Percentiles rank a stretch among this genome's conserved stretches.
These are phyloP conservation scores for Phyllostomus hastatus DNA, from an alignment of 2,113 vertebrate species.

Conservation along the genomic window DNA sequence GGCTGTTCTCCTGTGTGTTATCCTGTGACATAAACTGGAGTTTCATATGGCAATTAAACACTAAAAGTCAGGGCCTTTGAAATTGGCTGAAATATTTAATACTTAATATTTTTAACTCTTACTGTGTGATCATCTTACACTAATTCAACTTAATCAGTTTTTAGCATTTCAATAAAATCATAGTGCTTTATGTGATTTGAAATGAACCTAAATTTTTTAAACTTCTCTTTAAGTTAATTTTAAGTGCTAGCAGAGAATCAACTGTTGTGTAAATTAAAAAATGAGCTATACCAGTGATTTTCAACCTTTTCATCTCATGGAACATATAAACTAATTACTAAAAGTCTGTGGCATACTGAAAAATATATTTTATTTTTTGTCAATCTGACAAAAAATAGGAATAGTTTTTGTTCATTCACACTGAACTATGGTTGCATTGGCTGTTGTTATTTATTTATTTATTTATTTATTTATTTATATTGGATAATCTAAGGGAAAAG, in stretches of 20 bases:
- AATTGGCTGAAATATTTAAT: conserved; percentile 66
- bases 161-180: conserved; percentile 78
- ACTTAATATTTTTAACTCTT: conserved; percentile 76
- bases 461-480: no score
- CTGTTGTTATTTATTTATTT: no score
- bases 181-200: conserved; percentile 73
- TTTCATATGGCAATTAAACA: conserved; percentile 50
- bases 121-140: conserved; percentile 76
- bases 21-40: background rate
- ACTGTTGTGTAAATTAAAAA: conserved; percentile 86
- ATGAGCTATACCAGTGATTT: conserved; percentile 59
- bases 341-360: no score
- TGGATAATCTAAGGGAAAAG: no score
- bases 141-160: conserved; percentile 79
- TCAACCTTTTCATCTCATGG: no score
- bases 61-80: conserved; percentile 58
- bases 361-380: no score
- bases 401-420: no score
- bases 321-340: no score
- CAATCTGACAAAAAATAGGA: no score
- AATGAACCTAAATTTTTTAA: conserved; percentile 79
- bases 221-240: conserved; percentile 80
- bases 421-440: no score
- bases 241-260: conserved; percentile 82
- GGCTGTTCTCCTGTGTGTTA: background rate